Conservation (phyloP, 2,797 vertebrate genomes). For the Pseudopleuronectes americanus region DNA sequence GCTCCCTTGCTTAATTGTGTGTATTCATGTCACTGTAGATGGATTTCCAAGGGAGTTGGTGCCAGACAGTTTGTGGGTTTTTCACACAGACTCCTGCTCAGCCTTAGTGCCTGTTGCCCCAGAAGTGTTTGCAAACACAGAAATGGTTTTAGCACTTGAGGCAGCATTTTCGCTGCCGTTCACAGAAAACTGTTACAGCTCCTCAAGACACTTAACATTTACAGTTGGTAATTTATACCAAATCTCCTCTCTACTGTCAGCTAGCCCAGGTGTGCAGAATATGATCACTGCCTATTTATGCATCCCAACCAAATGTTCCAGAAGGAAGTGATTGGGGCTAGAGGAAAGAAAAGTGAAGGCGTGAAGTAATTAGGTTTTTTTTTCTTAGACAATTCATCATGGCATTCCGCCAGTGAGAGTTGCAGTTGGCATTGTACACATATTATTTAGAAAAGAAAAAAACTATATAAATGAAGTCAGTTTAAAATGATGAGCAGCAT, state of each 20-base stretch:
- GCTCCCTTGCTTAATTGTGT: no score
- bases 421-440: no score
- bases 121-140: conserved; percentile 49
- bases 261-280: background rate
- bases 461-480: background rate
- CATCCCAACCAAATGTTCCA: background rate
- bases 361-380: no score
- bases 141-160: conserved; percentile 45
- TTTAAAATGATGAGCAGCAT: background rate
- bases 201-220: background rate
- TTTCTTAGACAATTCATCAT: no score
- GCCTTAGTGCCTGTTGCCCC: conserved; percentile 7
- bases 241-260: background rate
- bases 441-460: background rate
- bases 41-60: background rate
- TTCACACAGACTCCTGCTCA: conserved; percentile 3
- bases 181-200: background rate
- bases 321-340: no score
- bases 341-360: no score
- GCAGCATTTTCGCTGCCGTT: conserved; percentile 21
- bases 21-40: background rate
- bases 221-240: background rate
- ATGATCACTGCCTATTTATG: background rate
- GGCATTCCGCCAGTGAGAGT: no score
- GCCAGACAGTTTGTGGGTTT: conserved; percentile 4